Percentiles rank a stretch among this genome's conserved stretches.
Evolutionary conservation across 2,113 vertebrate species (phyloP).

Genomic region (Mirza zaza): DNA sequence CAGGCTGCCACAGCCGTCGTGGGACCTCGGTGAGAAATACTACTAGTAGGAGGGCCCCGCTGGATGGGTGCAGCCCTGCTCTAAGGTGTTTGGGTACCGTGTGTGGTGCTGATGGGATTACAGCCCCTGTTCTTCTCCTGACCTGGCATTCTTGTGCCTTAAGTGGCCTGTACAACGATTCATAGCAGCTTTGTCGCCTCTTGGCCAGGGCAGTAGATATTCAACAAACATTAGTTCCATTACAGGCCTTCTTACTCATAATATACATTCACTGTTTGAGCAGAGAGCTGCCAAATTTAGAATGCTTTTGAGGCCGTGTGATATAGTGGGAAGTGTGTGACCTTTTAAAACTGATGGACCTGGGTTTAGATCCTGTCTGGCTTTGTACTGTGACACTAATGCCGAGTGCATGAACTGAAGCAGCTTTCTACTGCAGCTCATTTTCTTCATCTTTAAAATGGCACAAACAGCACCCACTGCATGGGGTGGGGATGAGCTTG

Average conservation of each 20-base stretch:
- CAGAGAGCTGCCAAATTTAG: not conserved
- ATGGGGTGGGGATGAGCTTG: rapidly evolving
- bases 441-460: not conserved
- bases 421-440: not conserved
- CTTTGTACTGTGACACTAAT: not conserved
- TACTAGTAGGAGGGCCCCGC: not conserved
- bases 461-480: not conserved
- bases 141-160: not conserved
- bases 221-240: not conserved
- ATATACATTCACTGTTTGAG: not conserved
- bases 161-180: not conserved
- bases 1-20: rapidly evolving
- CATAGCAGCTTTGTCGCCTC: too few species aligned
- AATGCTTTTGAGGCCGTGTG: not conserved
- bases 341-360: not conserved
- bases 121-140: not conserved
- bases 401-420: not conserved
- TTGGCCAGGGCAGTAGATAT: not conserved
- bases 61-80: not conserved
- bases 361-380: not conserved
- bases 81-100: not conserved
- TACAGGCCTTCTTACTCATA: not conserved
- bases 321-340: not conserved
- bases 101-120: too few species aligned
- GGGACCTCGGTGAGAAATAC: not conserved